Percentiles rank a stretch among this genome's conserved stretches.
Conservation (phyloP, 2,888 invertebrate species). For the Xylophagus ater region DNA sequence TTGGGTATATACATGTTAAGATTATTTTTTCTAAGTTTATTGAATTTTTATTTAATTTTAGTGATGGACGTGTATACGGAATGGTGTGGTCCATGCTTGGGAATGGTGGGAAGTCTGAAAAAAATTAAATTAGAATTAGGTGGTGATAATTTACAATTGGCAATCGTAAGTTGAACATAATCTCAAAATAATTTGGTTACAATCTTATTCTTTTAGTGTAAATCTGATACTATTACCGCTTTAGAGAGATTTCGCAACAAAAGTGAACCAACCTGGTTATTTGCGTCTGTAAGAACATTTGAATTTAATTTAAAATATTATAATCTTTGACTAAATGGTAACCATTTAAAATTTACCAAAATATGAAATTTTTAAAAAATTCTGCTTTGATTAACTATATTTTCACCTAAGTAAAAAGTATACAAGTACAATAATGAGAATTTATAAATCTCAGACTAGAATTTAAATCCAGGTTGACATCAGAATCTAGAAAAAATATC, state of each 20-base stretch:
- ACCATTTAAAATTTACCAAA: too few species aligned
- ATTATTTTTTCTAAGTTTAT: not conserved
- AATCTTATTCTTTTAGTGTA: constrained; percentile 32
- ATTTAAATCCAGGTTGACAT: too few species aligned
- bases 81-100: constrained; percentile 84
- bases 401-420: too few species aligned
- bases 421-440: too few species aligned
- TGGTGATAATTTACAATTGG: constrained; percentile 66
- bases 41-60: constrained; percentile 26
- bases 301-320: not conserved
- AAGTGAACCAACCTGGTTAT: constrained; percentile 86
- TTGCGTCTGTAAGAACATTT: constrained; percentile 54
- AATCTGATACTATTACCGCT: constrained; percentile 62
- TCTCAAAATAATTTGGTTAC: not conserved
- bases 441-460: too few species aligned
- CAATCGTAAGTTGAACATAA: constrained; percentile 41
- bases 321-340: not conserved
- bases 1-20: constrained; percentile 45
- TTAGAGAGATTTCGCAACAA: constrained; percentile 66
- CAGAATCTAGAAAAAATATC: too few species aligned
- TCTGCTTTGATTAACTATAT: too few species aligned
- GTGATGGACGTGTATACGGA: constrained; percentile 82
- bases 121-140: constrained; percentile 81
- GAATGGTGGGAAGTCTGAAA: constrained; percentile 72
- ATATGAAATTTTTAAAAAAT: too few species aligned